Conservation (phyloP, 1,140 invertebrate species). For the Cherax destructor region DNA sequence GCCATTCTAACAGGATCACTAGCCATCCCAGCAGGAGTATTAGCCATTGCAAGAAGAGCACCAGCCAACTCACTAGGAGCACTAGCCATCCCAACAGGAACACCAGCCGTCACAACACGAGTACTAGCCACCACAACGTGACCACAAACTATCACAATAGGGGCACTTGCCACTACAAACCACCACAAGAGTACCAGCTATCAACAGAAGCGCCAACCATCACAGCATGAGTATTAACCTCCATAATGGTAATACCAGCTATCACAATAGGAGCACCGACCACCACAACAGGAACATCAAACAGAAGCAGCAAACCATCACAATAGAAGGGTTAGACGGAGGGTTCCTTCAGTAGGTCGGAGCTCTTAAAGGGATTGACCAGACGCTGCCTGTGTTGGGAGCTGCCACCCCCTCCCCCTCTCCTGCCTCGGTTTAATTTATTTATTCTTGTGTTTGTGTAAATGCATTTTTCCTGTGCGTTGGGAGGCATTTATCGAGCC, state of each 20-base stretch:
- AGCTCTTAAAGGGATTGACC: constrained; percentile 60
- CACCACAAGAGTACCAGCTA: no score
- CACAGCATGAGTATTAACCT: no score
- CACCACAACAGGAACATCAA: background rate
- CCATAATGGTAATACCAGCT: no score
- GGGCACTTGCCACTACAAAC: no score
- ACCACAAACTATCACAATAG: no score
- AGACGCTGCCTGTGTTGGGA: constrained; percentile 15
- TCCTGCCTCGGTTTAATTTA: background rate
- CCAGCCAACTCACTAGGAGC: background rate
- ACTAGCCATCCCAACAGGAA: background rate
- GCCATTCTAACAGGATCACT: no score
- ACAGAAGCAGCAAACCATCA: background rate
- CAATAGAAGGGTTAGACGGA: constrained; percentile 21
- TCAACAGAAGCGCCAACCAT: no score
- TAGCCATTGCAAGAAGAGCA: background rate
- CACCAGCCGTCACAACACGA: background rate
- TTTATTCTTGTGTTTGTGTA: background rate
- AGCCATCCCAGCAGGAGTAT: no score
- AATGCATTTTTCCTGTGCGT: background rate
- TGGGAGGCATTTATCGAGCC: no score
- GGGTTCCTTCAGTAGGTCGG: constrained; percentile 43
- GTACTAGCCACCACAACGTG: no score
- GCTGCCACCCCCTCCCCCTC: background rate
- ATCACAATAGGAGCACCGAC: background rate